phyloP scores from a whole-genome alignment of 1,140 invertebrate species.

The Paraescarpia echinospica region DNA sequence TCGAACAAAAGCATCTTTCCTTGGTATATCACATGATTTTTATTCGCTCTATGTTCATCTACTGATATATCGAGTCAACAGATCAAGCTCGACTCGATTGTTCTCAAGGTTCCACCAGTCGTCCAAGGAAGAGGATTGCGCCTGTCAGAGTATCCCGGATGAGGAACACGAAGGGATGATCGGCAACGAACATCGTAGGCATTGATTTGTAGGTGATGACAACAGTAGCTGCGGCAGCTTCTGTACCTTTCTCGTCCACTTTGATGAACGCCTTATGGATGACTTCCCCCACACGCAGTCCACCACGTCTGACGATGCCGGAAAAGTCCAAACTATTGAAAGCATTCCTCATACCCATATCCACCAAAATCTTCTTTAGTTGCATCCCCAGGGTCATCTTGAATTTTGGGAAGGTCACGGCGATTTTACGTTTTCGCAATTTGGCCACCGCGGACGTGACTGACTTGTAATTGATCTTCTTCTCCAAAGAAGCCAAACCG shows the following conservation, averaged over 20 bases:
- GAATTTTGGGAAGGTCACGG: not conserved
- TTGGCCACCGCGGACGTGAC: not conserved
- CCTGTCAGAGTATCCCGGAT: not conserved
- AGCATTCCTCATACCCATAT: not conserved
- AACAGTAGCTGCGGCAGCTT: conserved; percentile 20
- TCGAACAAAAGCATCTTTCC: no score
- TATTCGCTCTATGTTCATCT: no score
- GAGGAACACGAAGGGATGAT: conserved; percentile 3
- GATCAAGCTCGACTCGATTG: no score
- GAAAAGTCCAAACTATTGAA: not conserved
- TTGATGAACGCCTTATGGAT: not conserved
- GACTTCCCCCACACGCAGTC: not conserved
- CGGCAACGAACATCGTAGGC: not conserved
- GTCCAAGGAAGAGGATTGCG: not conserved
- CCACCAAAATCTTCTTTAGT: not conserved
- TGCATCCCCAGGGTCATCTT: not conserved
- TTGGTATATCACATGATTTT: no score
- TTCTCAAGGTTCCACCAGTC: not conserved
- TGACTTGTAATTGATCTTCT: not conserved
- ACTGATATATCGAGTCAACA: no score
- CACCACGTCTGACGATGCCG: not conserved
- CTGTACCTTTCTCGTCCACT: conserved; percentile 12
- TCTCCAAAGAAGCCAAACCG: not conserved
- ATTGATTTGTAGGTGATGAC: not conserved
- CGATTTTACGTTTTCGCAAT: not conserved